phyloP scores from a whole-genome alignment of 2,888 invertebrate species.

The Nysson spinosus region DNA sequence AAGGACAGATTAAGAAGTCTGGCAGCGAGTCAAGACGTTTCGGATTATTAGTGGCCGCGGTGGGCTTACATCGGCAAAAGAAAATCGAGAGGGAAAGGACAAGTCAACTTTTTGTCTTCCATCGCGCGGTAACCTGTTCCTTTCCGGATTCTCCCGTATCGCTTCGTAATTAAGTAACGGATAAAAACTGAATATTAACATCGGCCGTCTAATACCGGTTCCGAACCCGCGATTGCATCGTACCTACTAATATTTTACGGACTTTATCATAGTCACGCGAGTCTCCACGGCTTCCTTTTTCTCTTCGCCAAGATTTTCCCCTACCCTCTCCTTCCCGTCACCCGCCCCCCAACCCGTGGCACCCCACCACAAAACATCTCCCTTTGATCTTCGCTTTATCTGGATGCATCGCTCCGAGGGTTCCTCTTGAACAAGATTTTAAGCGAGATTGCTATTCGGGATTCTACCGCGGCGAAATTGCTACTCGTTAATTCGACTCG shows the following conservation, averaged over 20 bases:
- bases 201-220: constrained; percentile 34
- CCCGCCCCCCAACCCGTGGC: not conserved
- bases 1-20: constrained; percentile 50
- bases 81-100: constrained; percentile 3
- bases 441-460: not conserved
- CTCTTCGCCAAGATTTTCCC: constrained; percentile 1
- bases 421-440: constrained; percentile 2
- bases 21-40: constrained; percentile 27
- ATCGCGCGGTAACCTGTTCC: constrained; percentile 24
- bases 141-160: constrained; percentile 42
- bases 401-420: not conserved
- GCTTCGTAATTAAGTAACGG: constrained; percentile 52
- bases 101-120: constrained; percentile 4
- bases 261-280: constrained; percentile 35
- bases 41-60: constrained; percentile 38
- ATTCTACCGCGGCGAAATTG: constrained; percentile 9
- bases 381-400: constrained; percentile 14
- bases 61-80: constrained; percentile 3
- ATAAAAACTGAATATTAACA: constrained; percentile 50
- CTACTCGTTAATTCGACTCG: constrained; percentile 30
- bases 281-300: not conserved
- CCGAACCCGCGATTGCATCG: constrained; percentile 7
- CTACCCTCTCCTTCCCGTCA: not conserved
- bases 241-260: constrained; percentile 34
- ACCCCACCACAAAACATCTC: not conserved